These are phyloP conservation scores for Agrotis segetum DNA, from an alignment of 2,888 invertebrate genomes.

Conservation along the genomic window DNA sequence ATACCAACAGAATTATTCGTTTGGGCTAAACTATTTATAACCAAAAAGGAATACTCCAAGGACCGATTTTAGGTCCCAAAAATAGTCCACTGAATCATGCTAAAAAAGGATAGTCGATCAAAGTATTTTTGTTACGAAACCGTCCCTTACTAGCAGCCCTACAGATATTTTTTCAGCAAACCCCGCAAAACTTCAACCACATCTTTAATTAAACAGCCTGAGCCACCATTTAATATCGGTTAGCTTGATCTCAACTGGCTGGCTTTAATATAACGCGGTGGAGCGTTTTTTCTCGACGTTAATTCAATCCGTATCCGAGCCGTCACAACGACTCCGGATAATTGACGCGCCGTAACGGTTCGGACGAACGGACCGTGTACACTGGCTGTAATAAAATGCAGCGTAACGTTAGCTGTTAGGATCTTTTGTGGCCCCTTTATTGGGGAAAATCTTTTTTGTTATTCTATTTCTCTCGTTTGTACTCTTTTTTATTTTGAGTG, in stretches of 20 bases:
- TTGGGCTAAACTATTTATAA: too few species aligned
- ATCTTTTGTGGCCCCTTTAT: constrained; percentile 54
- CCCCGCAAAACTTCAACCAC: constrained; percentile 49
- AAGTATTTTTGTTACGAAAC: constrained; percentile 3
- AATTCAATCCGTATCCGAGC: constrained; percentile 69
- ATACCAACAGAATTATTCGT: too few species aligned
- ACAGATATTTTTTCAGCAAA: constrained; percentile 31
- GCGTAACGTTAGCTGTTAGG: constrained; percentile 51
- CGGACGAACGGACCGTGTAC: constrained; percentile 52
- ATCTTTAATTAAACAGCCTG: constrained; percentile 60
- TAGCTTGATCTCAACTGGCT: constrained; percentile 57
- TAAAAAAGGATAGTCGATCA: neutral
- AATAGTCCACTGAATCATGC: neutral
- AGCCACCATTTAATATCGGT: constrained; percentile 57
- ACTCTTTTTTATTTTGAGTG: constrained; percentile 24
- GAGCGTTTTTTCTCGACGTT: constrained; percentile 65
- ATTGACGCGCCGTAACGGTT: constrained; percentile 64
- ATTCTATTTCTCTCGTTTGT: constrained; percentile 19
- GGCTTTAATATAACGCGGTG: constrained; percentile 59
- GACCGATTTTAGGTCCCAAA: constrained; percentile 5
- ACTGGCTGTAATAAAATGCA: constrained; percentile 49
- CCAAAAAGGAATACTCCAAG: neutral
- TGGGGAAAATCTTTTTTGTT: constrained; percentile 43
- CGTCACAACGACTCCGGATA: constrained; percentile 66
- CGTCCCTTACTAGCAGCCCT: neutral